Evolutionary conservation across 2,113 vertebrate genomes (phyloP).

Genomic region (Sterna hirundo): DNA sequence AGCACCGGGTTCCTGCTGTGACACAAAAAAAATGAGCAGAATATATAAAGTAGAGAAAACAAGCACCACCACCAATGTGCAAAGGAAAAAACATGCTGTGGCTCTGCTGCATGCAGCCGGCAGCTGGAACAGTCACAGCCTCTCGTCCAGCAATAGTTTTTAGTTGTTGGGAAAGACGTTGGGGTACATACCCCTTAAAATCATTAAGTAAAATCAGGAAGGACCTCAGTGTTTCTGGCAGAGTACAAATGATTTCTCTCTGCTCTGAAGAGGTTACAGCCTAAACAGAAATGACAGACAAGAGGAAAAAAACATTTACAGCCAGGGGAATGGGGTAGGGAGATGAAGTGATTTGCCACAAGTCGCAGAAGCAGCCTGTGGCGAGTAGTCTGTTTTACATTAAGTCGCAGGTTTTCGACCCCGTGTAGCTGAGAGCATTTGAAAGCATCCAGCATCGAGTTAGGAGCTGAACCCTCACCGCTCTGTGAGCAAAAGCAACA

Average conservation of each 20-base stretch:
- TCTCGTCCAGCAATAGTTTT: neutral
- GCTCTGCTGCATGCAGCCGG: neutral
- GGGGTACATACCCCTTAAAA: neutral
- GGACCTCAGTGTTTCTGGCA: neutral
- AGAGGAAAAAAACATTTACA: neutral
- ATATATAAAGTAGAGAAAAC: neutral
- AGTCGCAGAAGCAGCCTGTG: neutral
- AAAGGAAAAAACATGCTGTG: neutral
- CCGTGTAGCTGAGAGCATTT: neutral
- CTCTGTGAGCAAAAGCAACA: neutral
- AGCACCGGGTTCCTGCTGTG: rapidly evolving
- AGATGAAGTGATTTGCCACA: neutral
- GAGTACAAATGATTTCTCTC: neutral
- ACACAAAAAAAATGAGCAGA: neutral
- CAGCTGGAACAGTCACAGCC: neutral
- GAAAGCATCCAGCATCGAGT: neutral
- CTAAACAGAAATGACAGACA: neutral
- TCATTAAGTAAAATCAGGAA: neutral
- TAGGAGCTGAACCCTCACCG: neutral
- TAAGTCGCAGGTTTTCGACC: neutral
- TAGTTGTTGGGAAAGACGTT: neutral
- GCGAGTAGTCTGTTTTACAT: neutral
- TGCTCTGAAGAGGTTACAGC: neutral
- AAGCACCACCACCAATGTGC: neutral
- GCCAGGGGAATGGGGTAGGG: neutral